Evolutionary conservation across 1,140 invertebrate genomes (phyloP), one percentile per base, ranked within the genome.

Genomic region (Radopholus similis): DNA sequence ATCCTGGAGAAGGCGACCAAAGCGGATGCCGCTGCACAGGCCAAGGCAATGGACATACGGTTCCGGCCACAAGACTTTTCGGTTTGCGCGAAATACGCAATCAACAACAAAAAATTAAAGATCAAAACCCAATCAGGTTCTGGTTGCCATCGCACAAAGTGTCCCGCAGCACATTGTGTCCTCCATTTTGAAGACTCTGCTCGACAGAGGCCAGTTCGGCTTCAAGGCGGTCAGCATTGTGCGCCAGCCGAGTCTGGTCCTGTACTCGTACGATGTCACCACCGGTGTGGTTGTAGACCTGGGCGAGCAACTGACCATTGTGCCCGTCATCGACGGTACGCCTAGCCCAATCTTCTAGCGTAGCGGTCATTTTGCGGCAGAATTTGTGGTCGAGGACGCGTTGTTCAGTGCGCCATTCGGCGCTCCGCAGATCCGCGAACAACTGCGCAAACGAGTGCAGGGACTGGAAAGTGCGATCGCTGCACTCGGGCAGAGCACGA

Each of bases 281-380:
- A 87, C 87, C 21, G 88, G 88, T 42, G 86, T 89, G 62, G 85
- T 89, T 44, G 87, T 88, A 4, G 88, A 89, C 76, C 84, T 89
- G 66, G 88, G 88, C 21, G 87, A 89, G 64, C 76, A 87, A 58
- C 83, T 88, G 65, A 87, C 88, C 70, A 85, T 88, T 60, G 78
- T 88, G 55, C 87, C 87, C 28, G 85, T 88, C 26, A 87, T 85
- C 77, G 87, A 88, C 78, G 87, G 87, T 86, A 23, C 9, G 2
- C 18, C 30, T 49, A 21, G 2, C 21, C 49, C 32, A 57, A 2
- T 34, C 37, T 59, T 15, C 26, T 28, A 37, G 28, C 8, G 1
- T 18, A 26, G 5, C 4, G 23, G 32, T 38, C 51, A 44, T 18
- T 37, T 66, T 6, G 11, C 28, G 69, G 68, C 9, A 80, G 74